phyloP scores from a whole-genome alignment of 2,797 vertebrate species.

The Sebastes dallii region DNA sequence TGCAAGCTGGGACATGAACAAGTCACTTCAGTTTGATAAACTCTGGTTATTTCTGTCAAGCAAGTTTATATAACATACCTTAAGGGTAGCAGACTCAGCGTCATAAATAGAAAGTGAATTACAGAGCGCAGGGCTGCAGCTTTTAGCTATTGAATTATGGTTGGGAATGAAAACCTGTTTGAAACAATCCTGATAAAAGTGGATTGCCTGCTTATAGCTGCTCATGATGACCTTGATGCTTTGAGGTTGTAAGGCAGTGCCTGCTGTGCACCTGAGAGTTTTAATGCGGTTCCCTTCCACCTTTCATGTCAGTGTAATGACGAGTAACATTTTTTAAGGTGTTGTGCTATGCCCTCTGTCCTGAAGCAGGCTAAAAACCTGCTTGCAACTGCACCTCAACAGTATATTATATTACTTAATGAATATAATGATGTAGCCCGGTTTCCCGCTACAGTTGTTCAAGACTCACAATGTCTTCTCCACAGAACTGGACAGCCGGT shows the following conservation, averaged over 20 bases:
- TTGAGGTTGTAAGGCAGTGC: not conserved
- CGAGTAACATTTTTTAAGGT: not conserved
- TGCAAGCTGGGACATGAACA: conserved; percentile 6
- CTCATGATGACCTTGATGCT: conserved; percentile 12
- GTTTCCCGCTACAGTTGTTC: not conserved
- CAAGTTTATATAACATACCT: not conserved
- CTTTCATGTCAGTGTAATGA: not conserved
- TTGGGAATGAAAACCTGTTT: conserved; percentile 16
- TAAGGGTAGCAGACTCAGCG: not conserved
- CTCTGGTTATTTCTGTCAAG: conserved; percentile 36
- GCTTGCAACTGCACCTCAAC: not conserved
- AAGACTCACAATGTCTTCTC: not conserved
- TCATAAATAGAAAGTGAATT: conserved; percentile 16
- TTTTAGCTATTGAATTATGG: not conserved
- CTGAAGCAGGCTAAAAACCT: not conserved
- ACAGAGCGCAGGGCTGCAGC: not conserved
- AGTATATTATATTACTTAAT: not conserved
- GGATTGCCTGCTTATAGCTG: conserved; percentile 1
- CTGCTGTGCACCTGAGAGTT: not conserved
- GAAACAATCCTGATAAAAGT: conserved; percentile 7
- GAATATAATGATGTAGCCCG: not conserved
- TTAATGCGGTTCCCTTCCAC: not conserved
- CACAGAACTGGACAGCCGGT: not conserved
- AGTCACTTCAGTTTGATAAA: conserved; percentile 44
- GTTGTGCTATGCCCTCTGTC: not conserved